Conservation (phyloP, 2,113 vertebrate species). For the Lophius piscatorius region DNA sequence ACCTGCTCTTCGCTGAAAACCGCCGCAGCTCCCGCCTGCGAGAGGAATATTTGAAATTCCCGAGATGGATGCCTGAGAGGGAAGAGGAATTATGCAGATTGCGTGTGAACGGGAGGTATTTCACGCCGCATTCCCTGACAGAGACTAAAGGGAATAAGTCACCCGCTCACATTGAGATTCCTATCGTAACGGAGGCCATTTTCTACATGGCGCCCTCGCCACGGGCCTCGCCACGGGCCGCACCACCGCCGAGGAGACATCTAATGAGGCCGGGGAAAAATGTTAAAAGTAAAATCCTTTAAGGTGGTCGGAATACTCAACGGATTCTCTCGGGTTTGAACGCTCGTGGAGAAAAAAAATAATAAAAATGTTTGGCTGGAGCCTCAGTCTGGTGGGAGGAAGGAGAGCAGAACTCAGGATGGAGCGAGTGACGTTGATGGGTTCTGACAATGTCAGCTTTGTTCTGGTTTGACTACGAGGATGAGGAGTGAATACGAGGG, state of each 20-base stretch:
- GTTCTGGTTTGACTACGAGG: constrained; percentile 36
- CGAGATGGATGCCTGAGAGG: constrained; percentile 32
- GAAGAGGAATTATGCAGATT: constrained; percentile 53
- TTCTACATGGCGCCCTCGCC: constrained; percentile 50
- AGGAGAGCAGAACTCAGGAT: constrained; percentile 10
- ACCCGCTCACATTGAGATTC: constrained; percentile 68
- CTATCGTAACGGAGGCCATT: constrained; percentile 64
- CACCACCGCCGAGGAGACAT: constrained; percentile 54
- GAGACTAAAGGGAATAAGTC: constrained; percentile 63
- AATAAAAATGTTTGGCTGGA: constrained; percentile 40
- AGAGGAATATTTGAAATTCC: constrained; percentile 51
- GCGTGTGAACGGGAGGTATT: constrained; percentile 63
- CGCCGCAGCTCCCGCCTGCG: constrained; percentile 10
- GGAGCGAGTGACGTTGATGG: constrained; percentile 48
- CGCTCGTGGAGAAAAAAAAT: constrained; percentile 49
- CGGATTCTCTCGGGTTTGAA: constrained; percentile 12
- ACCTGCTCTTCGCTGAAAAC: constrained; percentile 14
- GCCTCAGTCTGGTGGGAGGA: constrained; percentile 22
- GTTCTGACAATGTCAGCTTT: constrained; percentile 60
- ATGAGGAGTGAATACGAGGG: constrained; percentile 40
- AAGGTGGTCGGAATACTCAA: constrained; percentile 38
- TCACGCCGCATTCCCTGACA: constrained; percentile 54
- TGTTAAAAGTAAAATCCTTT: constrained; percentile 49
- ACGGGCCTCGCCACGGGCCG: constrained; percentile 54
- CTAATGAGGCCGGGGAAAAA: constrained; percentile 67